Percentiles rank a stretch among this genome's conserved stretches.
phyloP scores from a whole-genome alignment of 2,888 invertebrate species.

The Caenorhabditis angaria region DNA sequence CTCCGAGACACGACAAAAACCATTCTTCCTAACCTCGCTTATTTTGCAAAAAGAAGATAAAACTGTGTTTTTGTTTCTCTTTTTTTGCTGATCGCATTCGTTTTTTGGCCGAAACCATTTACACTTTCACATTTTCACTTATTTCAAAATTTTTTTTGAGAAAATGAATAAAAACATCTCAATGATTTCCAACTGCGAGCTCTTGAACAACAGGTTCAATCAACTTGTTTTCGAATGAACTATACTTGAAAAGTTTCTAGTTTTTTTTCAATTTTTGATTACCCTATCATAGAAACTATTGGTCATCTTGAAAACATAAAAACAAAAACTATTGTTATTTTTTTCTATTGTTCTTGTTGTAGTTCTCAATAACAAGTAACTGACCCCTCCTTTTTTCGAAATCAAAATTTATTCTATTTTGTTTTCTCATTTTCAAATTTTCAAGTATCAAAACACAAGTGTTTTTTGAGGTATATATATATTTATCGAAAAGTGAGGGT shows the following conservation, averaged over 20 bases:
- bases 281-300: no score
- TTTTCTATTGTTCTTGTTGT: neutral
- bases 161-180: neutral
- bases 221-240: no score
- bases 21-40: neutral
- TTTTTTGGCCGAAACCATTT: neutral
- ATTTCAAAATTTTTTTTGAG: neutral
- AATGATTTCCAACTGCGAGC: slow-evolving; percentile 9
- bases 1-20: neutral
- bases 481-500: neutral
- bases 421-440: slow-evolving; percentile 1
- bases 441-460: neutral
- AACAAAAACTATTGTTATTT: neutral
- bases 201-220: no score
- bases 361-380: neutral
- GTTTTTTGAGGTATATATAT: neutral
- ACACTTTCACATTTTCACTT: neutral
- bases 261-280: neutral
- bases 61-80: no score
- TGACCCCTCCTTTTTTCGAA: neutral
- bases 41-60: slow-evolving; percentile 4
- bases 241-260: no score
- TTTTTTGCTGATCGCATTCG: no score
- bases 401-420: no score
- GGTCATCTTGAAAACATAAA: neutral